A percentile compares a stretch with the other conserved stretches of the same genome.
Evolutionary conservation across 2,113 vertebrate genomes (phyloP).

Genomic region (Ellobius talpinus): DNA sequence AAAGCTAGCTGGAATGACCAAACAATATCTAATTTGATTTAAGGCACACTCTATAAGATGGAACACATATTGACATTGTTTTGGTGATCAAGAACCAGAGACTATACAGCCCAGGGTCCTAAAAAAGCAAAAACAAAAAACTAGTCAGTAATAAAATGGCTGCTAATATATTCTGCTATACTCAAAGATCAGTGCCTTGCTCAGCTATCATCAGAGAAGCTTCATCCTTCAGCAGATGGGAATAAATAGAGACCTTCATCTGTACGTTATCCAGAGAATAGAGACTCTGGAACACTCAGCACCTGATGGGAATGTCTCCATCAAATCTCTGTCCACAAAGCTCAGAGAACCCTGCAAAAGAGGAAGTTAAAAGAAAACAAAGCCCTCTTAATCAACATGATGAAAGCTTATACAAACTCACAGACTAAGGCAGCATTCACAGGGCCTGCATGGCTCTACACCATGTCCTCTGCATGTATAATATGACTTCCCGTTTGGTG

Average conservation of each 20-base stretch:
- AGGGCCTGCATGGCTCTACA: background rate
- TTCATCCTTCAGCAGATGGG: background rate
- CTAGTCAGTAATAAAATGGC: background rate
- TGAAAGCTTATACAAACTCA: background rate
- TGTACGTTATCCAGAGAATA: background rate
- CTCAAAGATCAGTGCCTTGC: background rate
- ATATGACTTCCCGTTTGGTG: too few species aligned
- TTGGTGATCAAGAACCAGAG: background rate
- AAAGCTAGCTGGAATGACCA: rapidly evolving
- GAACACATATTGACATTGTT: background rate
- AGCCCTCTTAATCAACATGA: background rate
- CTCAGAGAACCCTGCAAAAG: background rate
- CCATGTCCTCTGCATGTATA: background rate
- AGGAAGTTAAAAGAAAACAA: background rate
- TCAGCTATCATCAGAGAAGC: background rate
- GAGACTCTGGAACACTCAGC: background rate
- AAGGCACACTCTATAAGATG: background rate
- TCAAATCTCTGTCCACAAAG: too few species aligned
- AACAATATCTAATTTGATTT: background rate
- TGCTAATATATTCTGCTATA: background rate
- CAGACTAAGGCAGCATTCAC: background rate
- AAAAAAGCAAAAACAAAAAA: background rate
- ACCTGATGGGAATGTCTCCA: too few species aligned
- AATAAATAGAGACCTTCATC: background rate
- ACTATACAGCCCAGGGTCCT: background rate